Evolutionary conservation across 2,797 vertebrate genomes (phyloP), one percentile per base, ranked within the genome.

Genomic region (Gastrophryne carolinensis): DNA sequence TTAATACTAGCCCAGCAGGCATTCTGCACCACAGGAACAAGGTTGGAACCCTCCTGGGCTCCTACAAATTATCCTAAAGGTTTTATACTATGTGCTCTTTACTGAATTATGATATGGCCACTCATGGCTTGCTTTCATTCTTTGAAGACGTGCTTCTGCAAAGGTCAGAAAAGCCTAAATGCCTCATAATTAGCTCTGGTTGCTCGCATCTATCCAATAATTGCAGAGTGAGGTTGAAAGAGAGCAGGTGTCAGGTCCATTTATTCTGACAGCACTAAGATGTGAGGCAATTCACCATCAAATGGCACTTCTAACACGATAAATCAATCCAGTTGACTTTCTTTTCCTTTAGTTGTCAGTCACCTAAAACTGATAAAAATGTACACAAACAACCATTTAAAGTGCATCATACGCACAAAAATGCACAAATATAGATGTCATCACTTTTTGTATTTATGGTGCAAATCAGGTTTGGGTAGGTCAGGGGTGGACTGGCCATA

Each of bases 81-180:
- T 64, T 77, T 65, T 63, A 29, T 13, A 29, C 54, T 49, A 41
- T 39, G 67, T 15, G 21, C 52, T 37, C 39, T 35, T 47, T 29
- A 72, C 52, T 72, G 32, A 72, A 64, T 72, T 66, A 65, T 29
- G 19, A 65, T 72, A 29, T 54, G 52, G 49, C 75, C 75, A 68
- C 75, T 68, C 26, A 72, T 57, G 61, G 75, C 66, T 71, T 56
- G 69, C 58, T 57, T 56, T 77, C 72, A 66, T 37, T 32, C 27
- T 78, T 66, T 66, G 68, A 78, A 72, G 75, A 78, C 52, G 57
- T 39, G 41, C 30, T 52, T 30, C 41, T 41, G 72, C 66, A 78
- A 78, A 78, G 75, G 75, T 78, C 67, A 66, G 50, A 39, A 52
- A 58, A 78, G 66, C 61, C 62, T 78, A 78, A 78, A 65, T 72